Evolutionary conservation across 53 echinoderm and acorn worm genomes (phyloP), one percentile per base, ranked within the genome.

Genomic region (Zoroaster sp.): DNA sequence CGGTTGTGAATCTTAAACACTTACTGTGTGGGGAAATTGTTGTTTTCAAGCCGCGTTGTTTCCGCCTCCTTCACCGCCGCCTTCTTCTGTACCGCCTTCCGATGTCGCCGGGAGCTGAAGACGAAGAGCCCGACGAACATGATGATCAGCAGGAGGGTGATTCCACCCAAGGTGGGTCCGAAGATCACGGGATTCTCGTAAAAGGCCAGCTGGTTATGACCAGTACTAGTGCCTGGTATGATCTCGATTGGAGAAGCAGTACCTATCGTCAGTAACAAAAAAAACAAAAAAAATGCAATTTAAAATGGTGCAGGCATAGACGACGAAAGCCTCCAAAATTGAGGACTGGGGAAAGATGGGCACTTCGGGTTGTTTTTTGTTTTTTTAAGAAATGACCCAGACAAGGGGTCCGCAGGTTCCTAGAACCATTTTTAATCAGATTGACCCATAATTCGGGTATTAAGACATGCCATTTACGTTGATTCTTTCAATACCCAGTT

Each of bases 181-280:
- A 96, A 95, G 28, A 96, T 77, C 33, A 91, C 82, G 0, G 99
- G 99, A 28, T 96, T 93, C 46, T 94, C 93, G 28, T 96, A 94
- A 40, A 96, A 99, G 15, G 87, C 87, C 1, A 94, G 87, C 10
- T 77, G 71, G 31, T 38, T 75, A 14, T 30, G 30, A 20, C 71
- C 73, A 15, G 66, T 73, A 10, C 82, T 80, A 14, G 83, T 74
- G 40, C 86, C 89, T 0, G 35, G 4, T 31, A 82, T 73, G 4
- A 91, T 49, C 13, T 74, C 68, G 21, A 96, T 77, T 1, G 95
- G 93, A 3, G 95, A 91, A 20, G 94, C 93, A 21, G 99, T 98
- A 36, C 94, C 98, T 98, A 69, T 11, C 14, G 32, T 66, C 35
- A 28, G 40, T 4, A 34, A 68, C 13, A 83, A 83, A 32, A 9